These are phyloP conservation scores for Cerastis leucographa DNA, from an alignment of 2,888 invertebrate genomes.

Conservation along the genomic window DNA sequence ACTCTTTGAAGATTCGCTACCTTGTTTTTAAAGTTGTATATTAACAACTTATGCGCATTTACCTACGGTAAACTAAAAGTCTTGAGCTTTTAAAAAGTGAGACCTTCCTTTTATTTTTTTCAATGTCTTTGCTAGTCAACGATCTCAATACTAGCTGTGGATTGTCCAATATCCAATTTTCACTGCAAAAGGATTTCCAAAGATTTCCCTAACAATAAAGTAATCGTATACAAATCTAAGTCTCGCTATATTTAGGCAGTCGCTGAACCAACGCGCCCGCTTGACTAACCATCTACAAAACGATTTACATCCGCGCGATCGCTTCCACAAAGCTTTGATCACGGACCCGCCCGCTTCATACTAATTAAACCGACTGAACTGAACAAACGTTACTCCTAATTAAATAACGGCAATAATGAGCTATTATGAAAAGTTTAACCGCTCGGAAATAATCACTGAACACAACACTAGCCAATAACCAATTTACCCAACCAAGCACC, in stretches of 20 bases:
- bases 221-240: conserved; percentile 31
- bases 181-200: background rate
- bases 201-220: conserved; percentile 1
- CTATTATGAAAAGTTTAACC: conserved; percentile 76
- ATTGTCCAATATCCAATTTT: background rate
- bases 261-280: conserved; percentile 51
- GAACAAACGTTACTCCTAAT: conserved; percentile 74
- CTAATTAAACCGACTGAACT: conserved; percentile 75
- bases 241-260: conserved; percentile 38
- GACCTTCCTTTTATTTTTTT: background rate
- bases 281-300: conserved; percentile 60
- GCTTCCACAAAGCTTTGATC: conserved; percentile 80
- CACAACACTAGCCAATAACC: conserved; percentile 59
- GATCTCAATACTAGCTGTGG: too few species aligned
- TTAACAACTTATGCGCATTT: background rate
- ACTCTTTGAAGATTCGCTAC: background rate
- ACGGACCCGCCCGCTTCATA: conserved; percentile 66
- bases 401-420: conserved; percentile 80
- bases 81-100: background rate
- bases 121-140: background rate
- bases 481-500: conserved; percentile 18
- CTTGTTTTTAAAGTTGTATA: background rate
- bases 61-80: background rate
- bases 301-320: conserved; percentile 70
- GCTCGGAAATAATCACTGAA: conserved; percentile 75